These are phyloP conservation scores for Octopus sinensis DNA, from an alignment of 1,140 invertebrate species.

Conservation along the genomic window DNA sequence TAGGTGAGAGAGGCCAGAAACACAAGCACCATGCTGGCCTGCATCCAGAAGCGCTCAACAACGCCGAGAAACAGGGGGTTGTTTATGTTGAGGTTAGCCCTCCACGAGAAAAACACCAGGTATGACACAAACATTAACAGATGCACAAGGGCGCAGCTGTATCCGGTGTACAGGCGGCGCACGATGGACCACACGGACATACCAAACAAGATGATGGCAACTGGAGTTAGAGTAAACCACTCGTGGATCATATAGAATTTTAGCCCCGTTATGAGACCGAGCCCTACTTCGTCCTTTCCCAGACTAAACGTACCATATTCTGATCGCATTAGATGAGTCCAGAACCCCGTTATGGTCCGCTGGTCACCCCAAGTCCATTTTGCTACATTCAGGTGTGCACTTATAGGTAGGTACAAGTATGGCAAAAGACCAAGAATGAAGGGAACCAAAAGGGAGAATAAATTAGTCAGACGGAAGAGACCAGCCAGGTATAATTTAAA, in stretches of 20 bases:
- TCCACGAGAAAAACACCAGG: constrained; percentile 49
- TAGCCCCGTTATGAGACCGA: constrained; percentile 31
- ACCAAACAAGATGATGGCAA: constrained; percentile 25
- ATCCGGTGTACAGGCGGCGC: not conserved
- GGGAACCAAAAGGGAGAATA: constrained; percentile 28
- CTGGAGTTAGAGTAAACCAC: not conserved
- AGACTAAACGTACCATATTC: constrained; percentile 55
- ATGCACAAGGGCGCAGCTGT: not conserved
- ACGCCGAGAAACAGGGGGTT: constrained; percentile 48
- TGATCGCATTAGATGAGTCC: constrained; percentile 45
- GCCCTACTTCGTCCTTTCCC: constrained; percentile 36
- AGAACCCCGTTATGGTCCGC: constrained; percentile 42
- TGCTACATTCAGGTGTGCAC: constrained; percentile 33
- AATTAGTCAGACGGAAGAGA: constrained; percentile 20
- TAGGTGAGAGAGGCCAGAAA: constrained; percentile 37
- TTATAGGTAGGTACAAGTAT: constrained; percentile 50
- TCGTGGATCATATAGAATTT: constrained; percentile 24
- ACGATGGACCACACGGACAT: constrained; percentile 29
- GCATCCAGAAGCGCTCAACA: constrained; percentile 55
- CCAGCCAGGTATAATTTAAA: constrained; percentile 20
- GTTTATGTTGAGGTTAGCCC: constrained; percentile 49
- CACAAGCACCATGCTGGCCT: constrained; percentile 44
- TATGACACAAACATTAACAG: constrained; percentile 34
- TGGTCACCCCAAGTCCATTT: constrained; percentile 55
- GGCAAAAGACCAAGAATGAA: constrained; percentile 42